Evolutionary conservation across 2,888 invertebrate genomes (phyloP).

Genomic region (Dryadula phaetusa): DNA sequence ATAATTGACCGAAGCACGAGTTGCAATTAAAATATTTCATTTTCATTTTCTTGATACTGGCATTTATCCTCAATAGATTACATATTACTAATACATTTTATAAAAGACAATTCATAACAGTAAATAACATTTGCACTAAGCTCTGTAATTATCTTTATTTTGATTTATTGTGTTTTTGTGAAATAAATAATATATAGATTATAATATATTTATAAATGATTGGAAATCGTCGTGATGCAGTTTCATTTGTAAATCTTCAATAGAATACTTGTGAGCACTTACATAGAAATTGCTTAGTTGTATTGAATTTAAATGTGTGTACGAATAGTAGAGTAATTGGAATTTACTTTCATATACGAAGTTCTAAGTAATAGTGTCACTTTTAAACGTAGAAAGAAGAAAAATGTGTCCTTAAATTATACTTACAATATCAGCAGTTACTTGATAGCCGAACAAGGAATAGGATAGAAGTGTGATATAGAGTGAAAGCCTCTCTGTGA

Average conservation of each 20-base stretch:
- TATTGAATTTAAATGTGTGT: not conserved
- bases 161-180: not conserved
- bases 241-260: not conserved
- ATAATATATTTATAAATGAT: not conserved
- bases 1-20: constrained; percentile 17
- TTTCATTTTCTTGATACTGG: not conserved
- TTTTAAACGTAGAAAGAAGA: not conserved
- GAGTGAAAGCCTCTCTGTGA: constrained; percentile 93
- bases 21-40: constrained; percentile 25
- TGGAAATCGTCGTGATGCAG: not conserved
- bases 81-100: not conserved
- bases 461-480: constrained; percentile 92
- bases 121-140: not conserved
- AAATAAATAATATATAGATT: not conserved
- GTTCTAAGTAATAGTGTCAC: not conserved
- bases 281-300: not conserved
- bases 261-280: not conserved
- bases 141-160: not conserved
- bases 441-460: constrained; percentile 87
- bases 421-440: constrained; percentile 83
- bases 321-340: not conserved
- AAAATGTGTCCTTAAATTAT: not conserved
- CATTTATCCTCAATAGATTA: constrained; percentile 22
- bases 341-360: not conserved
- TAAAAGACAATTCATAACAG: not conserved